These are phyloP conservation scores for Cynoglossus semilaevis DNA, from an alignment of 2,113 vertebrate genomes.

Conservation along the genomic window DNA sequence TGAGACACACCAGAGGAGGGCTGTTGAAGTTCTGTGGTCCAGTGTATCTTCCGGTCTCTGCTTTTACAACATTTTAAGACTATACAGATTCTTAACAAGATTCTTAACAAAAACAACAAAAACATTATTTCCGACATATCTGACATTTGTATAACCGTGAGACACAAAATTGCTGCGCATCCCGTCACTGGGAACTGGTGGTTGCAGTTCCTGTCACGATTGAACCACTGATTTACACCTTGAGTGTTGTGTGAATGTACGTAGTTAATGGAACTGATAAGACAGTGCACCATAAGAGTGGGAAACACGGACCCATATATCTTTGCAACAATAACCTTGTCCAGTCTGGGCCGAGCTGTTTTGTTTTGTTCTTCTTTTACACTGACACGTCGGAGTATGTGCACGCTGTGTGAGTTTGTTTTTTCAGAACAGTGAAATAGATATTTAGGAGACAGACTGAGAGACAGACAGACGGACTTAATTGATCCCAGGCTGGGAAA, in stretches of 20 bases:
- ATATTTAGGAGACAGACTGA: too few species aligned
- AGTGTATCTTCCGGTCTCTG: slow-evolving; percentile 36
- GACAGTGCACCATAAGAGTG: slow-evolving; percentile 8
- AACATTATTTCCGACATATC: background rate
- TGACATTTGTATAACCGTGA: background rate
- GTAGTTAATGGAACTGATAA: slow-evolving; percentile 22
- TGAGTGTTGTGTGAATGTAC: slow-evolving; percentile 14
- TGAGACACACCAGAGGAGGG: slow-evolving; percentile 33
- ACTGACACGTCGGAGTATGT: slow-evolving; percentile 7
- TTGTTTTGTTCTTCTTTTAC: slow-evolving; percentile 2
- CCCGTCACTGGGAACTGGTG: background rate
- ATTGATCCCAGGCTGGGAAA: too few species aligned
- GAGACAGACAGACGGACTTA: too few species aligned
- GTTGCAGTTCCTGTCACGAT: slow-evolving; percentile 2
- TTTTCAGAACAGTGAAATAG: too few species aligned
- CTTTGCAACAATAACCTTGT: slow-evolving; percentile 25
- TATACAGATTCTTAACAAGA: background rate
- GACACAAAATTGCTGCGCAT: background rate
- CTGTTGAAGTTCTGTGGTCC: slow-evolving; percentile 39
- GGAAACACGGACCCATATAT: slow-evolving; percentile 33
- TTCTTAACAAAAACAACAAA: slow-evolving; percentile 1
- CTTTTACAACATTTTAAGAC: slow-evolving; percentile 27
- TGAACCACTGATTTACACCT: slow-evolving; percentile 7
- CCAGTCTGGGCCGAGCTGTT: slow-evolving; percentile 25
- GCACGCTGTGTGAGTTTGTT: slow-evolving; percentile 11